Evolutionary conservation across 2,888 invertebrate species (phyloP).

Genomic region (Thymelicus lineola): DNA sequence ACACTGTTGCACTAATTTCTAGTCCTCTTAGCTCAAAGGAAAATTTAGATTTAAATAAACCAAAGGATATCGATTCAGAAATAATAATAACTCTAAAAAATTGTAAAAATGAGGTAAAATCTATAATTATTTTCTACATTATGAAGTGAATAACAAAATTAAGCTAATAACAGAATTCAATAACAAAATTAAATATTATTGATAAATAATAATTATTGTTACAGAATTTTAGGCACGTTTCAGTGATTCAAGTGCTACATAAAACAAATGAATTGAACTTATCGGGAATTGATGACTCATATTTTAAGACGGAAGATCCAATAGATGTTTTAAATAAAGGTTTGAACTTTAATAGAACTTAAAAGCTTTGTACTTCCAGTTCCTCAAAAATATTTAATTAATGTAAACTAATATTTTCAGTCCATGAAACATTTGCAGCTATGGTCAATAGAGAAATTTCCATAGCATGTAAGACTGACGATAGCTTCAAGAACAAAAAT

Average conservation of each 20-base stretch:
- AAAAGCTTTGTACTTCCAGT: no score
- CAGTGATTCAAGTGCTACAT: conserved; percentile 74
- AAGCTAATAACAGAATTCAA: no score
- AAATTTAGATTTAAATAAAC: conserved; percentile 34
- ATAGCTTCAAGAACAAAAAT: conserved; percentile 49
- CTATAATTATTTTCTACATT: conserved; percentile 4
- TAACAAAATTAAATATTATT: neutral
- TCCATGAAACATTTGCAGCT: conserved; percentile 68
- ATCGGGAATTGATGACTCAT: neutral
- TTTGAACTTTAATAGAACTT: conserved; percentile 39
- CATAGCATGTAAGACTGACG: conserved; percentile 53
- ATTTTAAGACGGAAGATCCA: conserved; percentile 59
- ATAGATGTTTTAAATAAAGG: conserved; percentile 68
- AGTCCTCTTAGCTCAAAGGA: conserved; percentile 59
- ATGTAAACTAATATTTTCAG: conserved; percentile 53
- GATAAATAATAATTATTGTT: conserved; percentile 37
- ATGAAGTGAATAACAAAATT: conserved; percentile 7
- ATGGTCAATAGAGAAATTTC: conserved; percentile 68
- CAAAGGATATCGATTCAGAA: conserved; percentile 68
- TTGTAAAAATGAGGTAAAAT: conserved; percentile 54
- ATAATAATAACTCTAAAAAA: conserved; percentile 77
- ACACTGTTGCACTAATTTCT: conserved; percentile 45
- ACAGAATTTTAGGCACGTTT: conserved; percentile 69
- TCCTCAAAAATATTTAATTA: neutral
- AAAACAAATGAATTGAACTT: conserved; percentile 61